Evolutionary conservation across 1,140 invertebrate species (phyloP).

Genomic region (Drosophila hydei): DNA sequence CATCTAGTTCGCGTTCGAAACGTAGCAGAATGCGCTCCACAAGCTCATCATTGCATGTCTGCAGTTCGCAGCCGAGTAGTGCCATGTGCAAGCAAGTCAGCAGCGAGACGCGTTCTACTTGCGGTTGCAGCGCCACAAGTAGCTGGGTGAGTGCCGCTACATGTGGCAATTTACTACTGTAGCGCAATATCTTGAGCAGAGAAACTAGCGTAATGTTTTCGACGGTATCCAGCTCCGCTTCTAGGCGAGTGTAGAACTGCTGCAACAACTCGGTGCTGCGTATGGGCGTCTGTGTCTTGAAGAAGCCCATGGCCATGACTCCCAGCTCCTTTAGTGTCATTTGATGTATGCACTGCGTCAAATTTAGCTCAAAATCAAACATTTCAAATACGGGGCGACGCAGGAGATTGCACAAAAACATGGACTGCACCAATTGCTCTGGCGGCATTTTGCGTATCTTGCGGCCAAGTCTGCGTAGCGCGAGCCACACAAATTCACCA

Average conservation of each 20-base stretch:
- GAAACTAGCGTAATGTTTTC: constrained; percentile 85
- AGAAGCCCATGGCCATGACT: constrained; percentile 86
- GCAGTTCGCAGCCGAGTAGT: constrained; percentile 84
- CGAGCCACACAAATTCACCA: constrained; percentile 83
- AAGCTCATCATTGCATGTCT: constrained; percentile 80
- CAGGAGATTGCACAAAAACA: constrained; percentile 85
- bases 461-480: constrained; percentile 84
- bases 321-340: constrained; percentile 85
- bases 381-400: constrained; percentile 83
- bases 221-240: constrained; percentile 77
- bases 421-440: constrained; percentile 85
- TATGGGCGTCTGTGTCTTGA: constrained; percentile 86
- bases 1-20: constrained; percentile 73
- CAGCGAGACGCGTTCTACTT: constrained; percentile 84
- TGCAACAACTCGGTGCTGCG: constrained; percentile 81
- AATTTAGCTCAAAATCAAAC: constrained; percentile 85
- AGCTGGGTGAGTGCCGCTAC: constrained; percentile 65
- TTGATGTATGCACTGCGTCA: constrained; percentile 83
- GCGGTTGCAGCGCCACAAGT: constrained; percentile 66
- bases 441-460: constrained; percentile 84
- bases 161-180: constrained; percentile 75
- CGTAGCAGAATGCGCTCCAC: constrained; percentile 79
- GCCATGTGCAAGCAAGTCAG: constrained; percentile 85
- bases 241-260: constrained; percentile 83
- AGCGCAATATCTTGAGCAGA: constrained; percentile 85